Percentiles rank a stretch among this genome's conserved stretches.
These are phyloP conservation scores for Hipposideros armiger DNA, from an alignment of 2,113 vertebrate species.

Conservation along the genomic window DNA sequence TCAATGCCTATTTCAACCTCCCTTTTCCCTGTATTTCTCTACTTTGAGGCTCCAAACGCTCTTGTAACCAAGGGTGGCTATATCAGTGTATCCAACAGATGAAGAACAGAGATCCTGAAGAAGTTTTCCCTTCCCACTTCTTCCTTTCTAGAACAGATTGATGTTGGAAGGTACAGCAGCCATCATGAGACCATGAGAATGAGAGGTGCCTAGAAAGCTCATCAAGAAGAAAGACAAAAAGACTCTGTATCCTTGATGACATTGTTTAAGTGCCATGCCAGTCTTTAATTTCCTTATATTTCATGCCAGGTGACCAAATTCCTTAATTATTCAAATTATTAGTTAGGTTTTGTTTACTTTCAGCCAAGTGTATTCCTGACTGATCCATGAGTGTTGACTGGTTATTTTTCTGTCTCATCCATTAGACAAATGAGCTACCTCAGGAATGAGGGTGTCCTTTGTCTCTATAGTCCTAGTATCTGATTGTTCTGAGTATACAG, in stretches of 20 bases:
- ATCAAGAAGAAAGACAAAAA: conserved; percentile 22
- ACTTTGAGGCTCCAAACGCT: not conserved
- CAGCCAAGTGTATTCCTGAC: not conserved
- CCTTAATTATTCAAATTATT: not conserved
- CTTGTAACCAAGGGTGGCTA: not conserved
- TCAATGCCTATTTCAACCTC: not conserved
- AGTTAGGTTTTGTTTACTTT: conserved; percentile 32
- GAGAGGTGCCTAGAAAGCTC: not conserved
- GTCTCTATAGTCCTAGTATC: not conserved
- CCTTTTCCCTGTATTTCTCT: not conserved
- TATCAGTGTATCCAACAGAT: not conserved
- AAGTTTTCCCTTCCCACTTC: not conserved
- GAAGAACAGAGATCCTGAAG: not conserved
- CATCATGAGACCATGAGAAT: not conserved
- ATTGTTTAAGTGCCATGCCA: not conserved
- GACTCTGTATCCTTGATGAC: not conserved
- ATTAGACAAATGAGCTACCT: not conserved
- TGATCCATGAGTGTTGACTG: not conserved
- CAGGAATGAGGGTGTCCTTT: not conserved
- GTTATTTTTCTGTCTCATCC: not conserved
- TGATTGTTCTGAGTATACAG: not conserved
- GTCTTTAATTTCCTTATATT: not conserved
- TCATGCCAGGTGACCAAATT: not conserved
- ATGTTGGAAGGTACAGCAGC: not conserved
- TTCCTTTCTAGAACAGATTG: conserved; percentile 19